Evolutionary conservation across 1,140 invertebrate genomes (phyloP).

Genomic region (Triops longicaudatus): DNA sequence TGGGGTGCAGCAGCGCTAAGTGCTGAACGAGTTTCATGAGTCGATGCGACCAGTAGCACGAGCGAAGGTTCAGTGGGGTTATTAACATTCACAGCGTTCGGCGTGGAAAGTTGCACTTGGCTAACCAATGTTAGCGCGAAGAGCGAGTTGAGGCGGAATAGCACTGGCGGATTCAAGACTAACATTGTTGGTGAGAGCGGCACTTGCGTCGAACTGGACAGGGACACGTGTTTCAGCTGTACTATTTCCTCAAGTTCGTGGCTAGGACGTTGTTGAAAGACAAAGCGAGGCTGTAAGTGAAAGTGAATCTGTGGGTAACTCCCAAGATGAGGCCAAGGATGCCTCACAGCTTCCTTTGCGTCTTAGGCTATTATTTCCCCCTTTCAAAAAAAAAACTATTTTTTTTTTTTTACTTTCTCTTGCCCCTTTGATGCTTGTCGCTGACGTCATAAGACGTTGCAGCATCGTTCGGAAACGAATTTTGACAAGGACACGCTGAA

Average conservation of each 20-base stretch:
- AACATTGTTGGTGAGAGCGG: neutral
- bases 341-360: neutral
- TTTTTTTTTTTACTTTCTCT: neutral
- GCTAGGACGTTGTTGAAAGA: neutral
- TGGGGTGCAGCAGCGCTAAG: neutral
- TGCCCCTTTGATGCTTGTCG: neutral
- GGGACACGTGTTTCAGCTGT: neutral
- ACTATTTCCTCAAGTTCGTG: neutral
- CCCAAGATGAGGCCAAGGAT: neutral
- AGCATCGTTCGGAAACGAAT: neutral
- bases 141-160: neutral
- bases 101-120: neutral
- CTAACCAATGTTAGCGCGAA: neutral
- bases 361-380: neutral
- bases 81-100: neutral
- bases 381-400: neutral
- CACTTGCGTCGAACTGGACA: neutral
- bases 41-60: neutral
- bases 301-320: neutral
- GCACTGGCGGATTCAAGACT: neutral
- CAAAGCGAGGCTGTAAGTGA: neutral
- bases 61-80: neutral
- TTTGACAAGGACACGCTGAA: too few species aligned
- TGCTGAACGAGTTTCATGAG: neutral
- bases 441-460: neutral